These are phyloP conservation scores for Microcebus lehilahytsara DNA, from an alignment of 2,113 vertebrate species.

Conservation along the genomic window DNA sequence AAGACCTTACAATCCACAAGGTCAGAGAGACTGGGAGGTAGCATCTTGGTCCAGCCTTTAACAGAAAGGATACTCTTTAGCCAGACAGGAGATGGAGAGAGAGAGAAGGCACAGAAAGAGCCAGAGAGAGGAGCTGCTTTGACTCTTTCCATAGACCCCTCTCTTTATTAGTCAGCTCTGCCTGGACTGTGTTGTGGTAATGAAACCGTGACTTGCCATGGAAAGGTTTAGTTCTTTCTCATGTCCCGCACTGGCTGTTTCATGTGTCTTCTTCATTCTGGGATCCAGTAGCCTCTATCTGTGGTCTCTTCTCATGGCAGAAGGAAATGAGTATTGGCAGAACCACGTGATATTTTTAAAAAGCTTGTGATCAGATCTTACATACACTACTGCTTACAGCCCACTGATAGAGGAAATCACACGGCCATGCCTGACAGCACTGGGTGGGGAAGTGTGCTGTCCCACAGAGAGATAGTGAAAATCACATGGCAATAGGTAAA, in stretches of 20 bases:
- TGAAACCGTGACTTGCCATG: background rate
- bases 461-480: background rate
- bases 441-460: background rate
- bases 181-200: background rate
- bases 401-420: background rate
- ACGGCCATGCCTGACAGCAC: background rate
- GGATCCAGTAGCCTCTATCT: background rate
- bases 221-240: background rate
- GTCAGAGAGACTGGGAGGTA: background rate
- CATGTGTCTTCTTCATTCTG: constrained; percentile 9
- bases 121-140: background rate
- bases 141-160: background rate
- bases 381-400: background rate
- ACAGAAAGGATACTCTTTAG: constrained; percentile 7
- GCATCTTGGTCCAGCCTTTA: background rate
- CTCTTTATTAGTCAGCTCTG: background rate
- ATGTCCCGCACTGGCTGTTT: background rate
- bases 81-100: background rate
- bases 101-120: background rate
- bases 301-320: background rate
- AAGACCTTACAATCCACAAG: background rate
- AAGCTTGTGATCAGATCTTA: background rate
- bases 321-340: background rate
- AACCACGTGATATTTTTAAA: background rate
- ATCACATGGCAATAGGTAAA: background rate